Base-by-base conservation (phyloP, 2,797 vertebrate genomes). In the Adrianichthys oophorus region DNA sequence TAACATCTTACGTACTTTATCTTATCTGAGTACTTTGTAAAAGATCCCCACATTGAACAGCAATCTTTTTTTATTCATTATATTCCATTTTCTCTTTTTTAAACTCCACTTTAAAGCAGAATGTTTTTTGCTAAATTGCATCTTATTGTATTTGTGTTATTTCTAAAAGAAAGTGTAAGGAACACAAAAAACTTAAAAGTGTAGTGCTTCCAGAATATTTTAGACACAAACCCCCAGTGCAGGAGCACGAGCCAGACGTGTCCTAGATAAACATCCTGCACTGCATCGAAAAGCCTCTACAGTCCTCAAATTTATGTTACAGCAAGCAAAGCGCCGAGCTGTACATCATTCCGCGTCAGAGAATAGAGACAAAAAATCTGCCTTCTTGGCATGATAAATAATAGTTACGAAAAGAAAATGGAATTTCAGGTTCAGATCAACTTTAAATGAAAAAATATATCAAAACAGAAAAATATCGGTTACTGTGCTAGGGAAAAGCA, bases 201-300 rank as follows among this genome's bases (percentile, higher is more conserved):
- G 70, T 52, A 59, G 65, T 29, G 43, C 61, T 75, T 75, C 76
- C 72, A 74, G 67, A 71, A 62, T 67, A 47, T 52, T 52, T 72
- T 59, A 68, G 75, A 77, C 52, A 59, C 77, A 73, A 76, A 29
- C 32, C 32, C 72, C 69, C 74, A 70, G 58, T 59, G 76, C 67
- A 71, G 68, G 74, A 70, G 69, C 75, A 75, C 67, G 77, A 77
- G 75, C 72, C 68, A 79, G 73, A 64, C 59, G 58, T 76, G 76
- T 70, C 78, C 80, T 69, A 74, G 73, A 82, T 85, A 87, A 76
- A 81, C 47, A 70, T 60, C 59, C 74, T 62, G 73, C 53, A 61
- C 69, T 52, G 68, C 63, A 70, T 37, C 66, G 76, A 71, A 65
- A 78, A 15, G 53, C 68, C 65, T 67, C 63, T 62, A 48, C 68